Conservation (phyloP, 2,113 vertebrate genomes). For the Coryphaenoides rupestris region DNA sequence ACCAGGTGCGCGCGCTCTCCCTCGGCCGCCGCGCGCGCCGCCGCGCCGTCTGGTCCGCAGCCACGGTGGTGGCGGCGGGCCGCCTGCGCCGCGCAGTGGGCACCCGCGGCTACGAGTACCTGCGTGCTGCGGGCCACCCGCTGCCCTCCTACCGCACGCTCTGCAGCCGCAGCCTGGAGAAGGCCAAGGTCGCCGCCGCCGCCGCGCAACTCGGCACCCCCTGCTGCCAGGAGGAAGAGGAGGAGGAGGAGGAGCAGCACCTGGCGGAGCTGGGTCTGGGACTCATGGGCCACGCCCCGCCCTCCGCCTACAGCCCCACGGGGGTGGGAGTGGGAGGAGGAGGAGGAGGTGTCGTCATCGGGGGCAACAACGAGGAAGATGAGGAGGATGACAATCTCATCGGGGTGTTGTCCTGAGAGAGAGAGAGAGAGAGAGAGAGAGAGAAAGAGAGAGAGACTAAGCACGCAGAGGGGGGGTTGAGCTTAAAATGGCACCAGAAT, state of each 20-base stretch:
- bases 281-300: constrained; percentile 59
- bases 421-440: too few species aligned
- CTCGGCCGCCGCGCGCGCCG: constrained; percentile 75
- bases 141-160: constrained; percentile 77
- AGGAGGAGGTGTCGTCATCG: too few species aligned
- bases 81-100: constrained; percentile 74
- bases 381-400: constrained; percentile 64
- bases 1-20: constrained; percentile 75
- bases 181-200: constrained; percentile 76
- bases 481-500: too few species aligned
- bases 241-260: too few species aligned
- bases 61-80: constrained; percentile 72
- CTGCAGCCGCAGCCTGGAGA: constrained; percentile 76
- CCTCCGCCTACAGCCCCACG: constrained; percentile 65
- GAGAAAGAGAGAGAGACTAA: too few species aligned
- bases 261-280: constrained; percentile 73
- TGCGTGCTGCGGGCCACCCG: constrained; percentile 77
- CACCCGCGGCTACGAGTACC: constrained; percentile 76
- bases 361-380: constrained; percentile 57
- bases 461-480: too few species aligned
- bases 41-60: constrained; percentile 75
- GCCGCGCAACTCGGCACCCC: too few species aligned
- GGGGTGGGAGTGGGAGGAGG: constrained; percentile 41
- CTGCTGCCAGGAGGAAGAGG: constrained; percentile 73
- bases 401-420: constrained; percentile 66